Base-by-base conservation (phyloP, 2,888 invertebrate genomes). In the Cheilosia grossa region DNA sequence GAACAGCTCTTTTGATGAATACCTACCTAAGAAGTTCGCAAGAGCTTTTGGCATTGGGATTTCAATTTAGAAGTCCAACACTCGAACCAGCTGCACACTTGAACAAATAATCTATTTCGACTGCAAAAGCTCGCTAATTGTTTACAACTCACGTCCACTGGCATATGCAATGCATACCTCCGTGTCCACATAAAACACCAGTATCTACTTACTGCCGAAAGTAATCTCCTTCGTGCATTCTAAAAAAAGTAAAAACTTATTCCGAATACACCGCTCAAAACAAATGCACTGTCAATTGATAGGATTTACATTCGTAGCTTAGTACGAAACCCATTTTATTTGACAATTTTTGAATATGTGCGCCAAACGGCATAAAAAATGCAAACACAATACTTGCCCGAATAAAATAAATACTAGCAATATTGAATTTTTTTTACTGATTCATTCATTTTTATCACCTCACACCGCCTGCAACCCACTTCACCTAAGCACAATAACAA, bases 271-370 rank as follows among this genome's bases (percentile, higher is more conserved):
- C 72, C 70, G 5, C 7, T 30, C 54, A 30, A 63, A 78, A 73
- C 54, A 78, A 72, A 73, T 78, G 78, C 42, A 44, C 63, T 79
- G 79, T 75, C 79, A 83, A 83, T 79, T 74, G 83, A 66, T 72
- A 53, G 63, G 72, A 85, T 85, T 85, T 77, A 80, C 80, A 80
- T 81, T 77, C 63, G 53, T 64, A 69, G 78, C 83, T 83, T 82
- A 81, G 74, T 51, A 82, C 47, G 79, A 73, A 87, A 88, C 82
- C 85, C 70, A 87, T 87, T 87, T 81, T 87, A 87, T 87, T 87
- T 87, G 87, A 86, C 85, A 82, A 82, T 74, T 85, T 88, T 79
- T 78, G 70, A 64, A 59, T 88, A 86, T 88, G 82, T 87, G 80
- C 69, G 70, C 87, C 81, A 81, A 70, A 56, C 54, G 66, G 47